These are phyloP conservation scores for Hydra vulgaris DNA, from an alignment of 30 jellyfish, hydroid and myxozoan genomes.

Conservation along the genomic window DNA sequence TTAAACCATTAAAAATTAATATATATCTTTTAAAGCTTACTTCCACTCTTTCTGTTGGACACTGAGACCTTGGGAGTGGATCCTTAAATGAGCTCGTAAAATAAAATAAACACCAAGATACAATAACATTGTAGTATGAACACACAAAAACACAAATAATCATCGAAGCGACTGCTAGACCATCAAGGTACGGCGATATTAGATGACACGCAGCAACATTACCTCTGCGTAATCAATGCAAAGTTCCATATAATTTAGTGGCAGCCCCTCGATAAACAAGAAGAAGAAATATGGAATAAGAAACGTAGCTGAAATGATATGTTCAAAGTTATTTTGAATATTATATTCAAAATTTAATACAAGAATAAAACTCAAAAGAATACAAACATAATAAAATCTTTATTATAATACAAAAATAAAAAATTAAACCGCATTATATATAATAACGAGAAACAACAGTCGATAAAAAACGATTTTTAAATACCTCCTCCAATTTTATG, in stretches of 20 bases:
- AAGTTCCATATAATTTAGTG: constrained; percentile 89
- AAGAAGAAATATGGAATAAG: constrained; percentile 87
- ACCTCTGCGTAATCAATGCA: constrained; percentile 90
- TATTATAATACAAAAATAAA: too few species aligned
- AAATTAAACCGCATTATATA: neutral
- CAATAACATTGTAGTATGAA: constrained; percentile 82
- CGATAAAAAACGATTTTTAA: neutral
- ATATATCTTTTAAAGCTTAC: too few species aligned
- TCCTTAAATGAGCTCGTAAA: constrained; percentile 67
- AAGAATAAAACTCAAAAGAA: neutral
- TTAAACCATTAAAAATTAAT: too few species aligned
- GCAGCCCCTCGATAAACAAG: constrained; percentile 90
- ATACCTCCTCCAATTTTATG: constrained; percentile 98
- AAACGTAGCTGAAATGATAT: constrained; percentile 62
- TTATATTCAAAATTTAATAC: too few species aligned
- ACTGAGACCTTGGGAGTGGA: constrained; percentile 94
- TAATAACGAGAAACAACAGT: neutral
- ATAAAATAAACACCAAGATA: constrained; percentile 95
- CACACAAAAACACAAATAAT: constrained; percentile 86
- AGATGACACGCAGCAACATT: constrained; percentile 90
- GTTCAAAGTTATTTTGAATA: too few species aligned
- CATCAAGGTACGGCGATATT: constrained; percentile 86
- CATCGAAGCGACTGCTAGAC: constrained; percentile 86
- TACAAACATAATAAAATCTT: too few species aligned
- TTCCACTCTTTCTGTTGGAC: constrained; percentile 55